These are phyloP conservation scores for Agriotes lineatus DNA, from an alignment of 2,888 invertebrate species.

Conservation along the genomic window DNA sequence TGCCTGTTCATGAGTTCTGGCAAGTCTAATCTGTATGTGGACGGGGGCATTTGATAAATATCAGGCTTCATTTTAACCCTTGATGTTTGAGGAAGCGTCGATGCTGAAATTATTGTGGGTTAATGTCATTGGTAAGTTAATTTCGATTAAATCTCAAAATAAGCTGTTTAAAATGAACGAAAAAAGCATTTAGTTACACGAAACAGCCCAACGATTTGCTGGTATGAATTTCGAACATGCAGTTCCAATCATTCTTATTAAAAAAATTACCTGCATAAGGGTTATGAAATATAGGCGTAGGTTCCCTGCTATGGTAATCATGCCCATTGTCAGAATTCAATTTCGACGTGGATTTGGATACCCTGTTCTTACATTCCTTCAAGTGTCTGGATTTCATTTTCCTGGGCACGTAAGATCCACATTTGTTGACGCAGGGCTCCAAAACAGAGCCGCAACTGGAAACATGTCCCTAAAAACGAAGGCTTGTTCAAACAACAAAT, in stretches of 20 bases:
- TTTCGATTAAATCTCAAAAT: too few species aligned
- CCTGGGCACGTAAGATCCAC: slow-evolving; percentile 78
- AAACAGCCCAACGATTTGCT: background rate
- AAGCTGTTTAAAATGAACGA: too few species aligned
- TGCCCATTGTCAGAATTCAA: background rate
- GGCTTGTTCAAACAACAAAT: background rate
- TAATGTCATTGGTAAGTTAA: too few species aligned
- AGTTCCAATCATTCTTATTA: too few species aligned
- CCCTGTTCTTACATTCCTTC: slow-evolving; percentile 64
- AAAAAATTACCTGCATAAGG: background rate
- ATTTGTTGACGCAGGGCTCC: slow-evolving; percentile 78
- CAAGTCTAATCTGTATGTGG: background rate
- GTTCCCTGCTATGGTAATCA: background rate
- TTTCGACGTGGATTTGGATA: slow-evolving; percentile 32
- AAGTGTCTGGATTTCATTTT: slow-evolving; percentile 73
- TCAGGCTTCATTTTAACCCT: background rate
- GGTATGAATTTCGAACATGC: too few species aligned
- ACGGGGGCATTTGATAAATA: background rate
- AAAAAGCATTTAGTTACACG: background rate
- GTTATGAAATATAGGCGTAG: background rate
- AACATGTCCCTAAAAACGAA: slow-evolving; percentile 71
- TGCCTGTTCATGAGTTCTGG: background rate
- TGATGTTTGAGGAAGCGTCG: background rate
- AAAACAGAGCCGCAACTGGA: slow-evolving; percentile 79
- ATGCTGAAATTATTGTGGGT: background rate